Evolutionary conservation across 2,888 invertebrate species (phyloP), one percentile per base, ranked within the genome.

Genomic region (Mystacides longicornis): DNA sequence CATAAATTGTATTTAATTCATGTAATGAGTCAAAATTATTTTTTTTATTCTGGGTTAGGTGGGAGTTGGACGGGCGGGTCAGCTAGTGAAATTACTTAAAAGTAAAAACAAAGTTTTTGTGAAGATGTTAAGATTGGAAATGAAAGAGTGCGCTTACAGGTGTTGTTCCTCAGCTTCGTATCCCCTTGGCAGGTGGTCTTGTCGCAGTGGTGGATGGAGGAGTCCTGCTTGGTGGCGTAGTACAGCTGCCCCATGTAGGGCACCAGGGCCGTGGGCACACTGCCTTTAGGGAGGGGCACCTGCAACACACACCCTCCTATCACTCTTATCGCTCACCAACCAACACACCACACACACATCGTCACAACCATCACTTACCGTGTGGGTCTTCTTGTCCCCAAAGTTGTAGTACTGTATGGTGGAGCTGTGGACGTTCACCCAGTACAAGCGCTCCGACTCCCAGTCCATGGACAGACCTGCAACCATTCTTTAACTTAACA

Each of bases 161-260:
- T 85, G 65, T 81, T 77, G 62, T 82, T 81, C 4, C 83, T 68
- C 54, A 86, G 69, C 59, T 77, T 67, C 55, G 67, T 68, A 57
- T 71, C 72, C 58, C 72, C 70, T 22, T 63, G 65, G 62, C 84
- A 83, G 23, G 68, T 70, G 20, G 74, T 75, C 69, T 83, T 83
- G 66, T 82, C 75, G 55, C 83, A 82, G 31, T 77, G 74, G 70
- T 82, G 80, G 64, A 88, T 80, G 19, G 81, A 77, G 63, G 74
- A 74, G 63, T 75, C 78, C 54, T 79, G 80, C 53, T 78, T 80
- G 69, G 87, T 85, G 14, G 87, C 86, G 70, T 85, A 89, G 66
- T 85, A 80, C 49, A 89, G 66, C 21, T 72, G 71, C 23, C 79
- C 80, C 63, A 79, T 77, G 69, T 84, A 82, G 49, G 88, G 78